These are phyloP conservation scores for Physeter macrocephalus DNA, from an alignment of 2,113 vertebrate species.

Conservation along the genomic window DNA sequence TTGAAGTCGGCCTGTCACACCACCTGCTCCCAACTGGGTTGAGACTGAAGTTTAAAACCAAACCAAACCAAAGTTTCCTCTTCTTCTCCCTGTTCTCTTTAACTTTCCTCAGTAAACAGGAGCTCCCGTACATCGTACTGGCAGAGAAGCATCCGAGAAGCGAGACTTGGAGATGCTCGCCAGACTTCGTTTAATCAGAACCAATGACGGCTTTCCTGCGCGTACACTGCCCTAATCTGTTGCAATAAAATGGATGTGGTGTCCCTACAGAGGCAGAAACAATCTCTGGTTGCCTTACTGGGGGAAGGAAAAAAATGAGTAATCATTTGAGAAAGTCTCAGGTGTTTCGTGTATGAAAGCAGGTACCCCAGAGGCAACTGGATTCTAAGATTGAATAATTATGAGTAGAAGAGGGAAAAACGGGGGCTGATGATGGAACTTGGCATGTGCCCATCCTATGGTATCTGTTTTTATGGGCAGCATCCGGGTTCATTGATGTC, in stretches of 20 bases:
- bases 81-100: neutral
- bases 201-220: accelerated
- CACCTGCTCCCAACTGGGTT: neutral
- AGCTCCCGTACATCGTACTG: accelerated
- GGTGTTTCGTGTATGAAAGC: neutral
- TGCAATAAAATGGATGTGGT: neutral
- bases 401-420: neutral
- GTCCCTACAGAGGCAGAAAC: accelerated
- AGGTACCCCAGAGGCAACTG: neutral
- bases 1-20: slow-evolving; percentile 3
- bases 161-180: too few relatives aligned
- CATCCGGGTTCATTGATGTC: neutral
- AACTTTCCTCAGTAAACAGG: neutral
- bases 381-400: neutral
- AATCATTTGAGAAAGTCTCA: neutral
- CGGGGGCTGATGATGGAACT: neutral
- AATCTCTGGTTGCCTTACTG: neutral
- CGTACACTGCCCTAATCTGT: neutral
- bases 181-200: neutral
- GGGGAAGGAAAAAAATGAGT: too few relatives aligned
- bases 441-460: neutral
- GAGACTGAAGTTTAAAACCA: slow-evolving; percentile 32
- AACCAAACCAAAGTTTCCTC: too few relatives aligned
- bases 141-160: neutral
- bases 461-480: neutral